Evolutionary conservation across 1,140 invertebrate species (phyloP), one percentile per base, ranked within the genome.

Genomic region (Magallana gigas): DNA sequence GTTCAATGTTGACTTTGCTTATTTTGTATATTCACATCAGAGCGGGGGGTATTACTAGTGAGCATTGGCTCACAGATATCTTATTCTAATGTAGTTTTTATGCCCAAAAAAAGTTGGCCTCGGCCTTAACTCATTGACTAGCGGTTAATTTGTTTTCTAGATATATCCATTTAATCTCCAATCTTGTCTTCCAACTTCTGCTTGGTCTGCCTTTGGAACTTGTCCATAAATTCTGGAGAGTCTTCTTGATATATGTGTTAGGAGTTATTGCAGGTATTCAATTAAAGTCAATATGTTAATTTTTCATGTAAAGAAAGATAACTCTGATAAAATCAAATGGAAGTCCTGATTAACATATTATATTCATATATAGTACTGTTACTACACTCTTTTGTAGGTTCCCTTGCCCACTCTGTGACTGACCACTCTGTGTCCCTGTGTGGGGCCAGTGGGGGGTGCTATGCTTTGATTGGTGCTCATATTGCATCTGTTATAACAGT

Each of bases 361-460:
- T 23, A 23, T 23, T 23, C 23, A 23, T 23, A 1, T 23, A 23
- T 29, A 60, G 14, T 71, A 85, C 36, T 1, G 36, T 0, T 48
- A 48, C 2, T 48, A 48, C 2, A 48, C 36, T n/a, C 0, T 11
- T 57, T 81, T 92, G 11, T 90, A 94, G 96, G 96, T n/a, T 96
- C 95, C 3, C 90, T 96, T n/a, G 95, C 97, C 9, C 98, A 98
- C n/a, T 98, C 98, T 3, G 95, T 99, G 2, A 96, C 97, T 8
- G 98, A 99, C 95, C 98, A 98, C 0, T 93, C 94, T 64, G 97
- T 98, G 1, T 98, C 96, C 91, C 95, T 99, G 6, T 98, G 98
- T 12, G 99, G 99, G 36, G 98, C 99, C 8, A 99, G 98, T 62
- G 98, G 98, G 12, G 99, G 98, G 0, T 98, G 99, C 0, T 99